Evolutionary conservation across 1,140 invertebrate genomes (phyloP).

Genomic region (Drosophila arawakana): DNA sequence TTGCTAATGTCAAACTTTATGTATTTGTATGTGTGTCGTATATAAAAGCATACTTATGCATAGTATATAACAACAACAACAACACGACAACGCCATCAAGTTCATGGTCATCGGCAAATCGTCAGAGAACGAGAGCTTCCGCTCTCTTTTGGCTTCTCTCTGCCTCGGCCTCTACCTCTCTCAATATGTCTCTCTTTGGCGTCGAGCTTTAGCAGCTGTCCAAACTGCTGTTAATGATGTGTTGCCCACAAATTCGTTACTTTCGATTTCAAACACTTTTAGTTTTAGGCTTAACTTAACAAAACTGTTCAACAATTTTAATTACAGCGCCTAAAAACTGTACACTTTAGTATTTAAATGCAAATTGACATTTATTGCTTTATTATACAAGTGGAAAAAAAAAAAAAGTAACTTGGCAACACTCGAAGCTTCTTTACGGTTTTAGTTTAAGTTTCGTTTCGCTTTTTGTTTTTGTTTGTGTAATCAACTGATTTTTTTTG

Average conservation of each 20-base stretch:
- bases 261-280: conserved; percentile 63
- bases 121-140: conserved; percentile 30
- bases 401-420: background rate
- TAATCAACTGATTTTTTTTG: conserved; percentile 21
- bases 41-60: conserved; percentile 15
- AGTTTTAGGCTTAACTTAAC: conserved; percentile 24
- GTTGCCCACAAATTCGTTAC: conserved; percentile 44
- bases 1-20: conserved; percentile 22
- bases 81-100: conserved; percentile 57
- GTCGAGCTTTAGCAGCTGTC: conserved; percentile 32
- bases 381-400: conserved; percentile 22
- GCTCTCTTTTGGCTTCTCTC: conserved; percentile 31
- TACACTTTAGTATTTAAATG: conserved; percentile 15
- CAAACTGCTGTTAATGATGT: conserved; percentile 51
- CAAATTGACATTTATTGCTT: conserved; percentile 7
- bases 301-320: conserved; percentile 1
- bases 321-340: background rate
- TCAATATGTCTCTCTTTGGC: conserved; percentile 8
- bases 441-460: background rate
- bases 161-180: conserved; percentile 26
- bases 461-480: conserved; percentile 20
- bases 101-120: conserved; percentile 65
- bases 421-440: background rate
- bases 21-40: conserved; percentile 14
- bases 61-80: conserved; percentile 14